Evolutionary conservation across 2,113 vertebrate species (phyloP), one percentile per base, ranked within the genome.

Genomic region (Etheostoma spectabile): DNA sequence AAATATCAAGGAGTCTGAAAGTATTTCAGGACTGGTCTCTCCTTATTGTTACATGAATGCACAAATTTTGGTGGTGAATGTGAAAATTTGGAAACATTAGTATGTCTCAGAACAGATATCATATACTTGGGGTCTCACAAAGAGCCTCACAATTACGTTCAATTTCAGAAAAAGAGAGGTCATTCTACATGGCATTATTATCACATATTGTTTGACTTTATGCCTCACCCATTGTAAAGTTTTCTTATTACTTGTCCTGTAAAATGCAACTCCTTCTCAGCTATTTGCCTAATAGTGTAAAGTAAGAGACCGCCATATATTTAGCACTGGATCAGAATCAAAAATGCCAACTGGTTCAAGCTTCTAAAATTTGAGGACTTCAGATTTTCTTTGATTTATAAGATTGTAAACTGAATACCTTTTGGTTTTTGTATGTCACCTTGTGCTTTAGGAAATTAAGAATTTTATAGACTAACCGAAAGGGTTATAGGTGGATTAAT

Each of bases 1-100:
- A 70, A 66, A 76, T 62, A 78, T 83, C 67, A 69, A 77, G 56
- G 53, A 79, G 65, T 80, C 51, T n/a, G n/a, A 70, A 89, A 87
- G 78, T 87, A 78, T 80, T 91, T 84, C 69, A 63, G 74, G 51
- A 84, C 84, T 77, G 75, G 72, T 74, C 73, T 79, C 61, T 83
- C 38, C 35, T 66, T 59, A 80, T 83, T 82, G 61, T 89, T 72
- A 77, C 51, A 56, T 80, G 84, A 86, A 84, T 71, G 71, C 55
- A 49, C 60, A 86, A 56, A 67, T 13, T 14, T 42, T 42, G 38
- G 38, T 51, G 59, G 38, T 57, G 55, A 45, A 70, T 1, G 62
- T 22, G 72, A 84, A 63, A 13, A 55, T 46, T 75, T 59, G 27
- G 63, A 63, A 59, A 87, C 33, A 67, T 64, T 33, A 16, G 53